Conservation (phyloP, 1,140 invertebrate genomes). For the Sitophilus oryzae region DNA sequence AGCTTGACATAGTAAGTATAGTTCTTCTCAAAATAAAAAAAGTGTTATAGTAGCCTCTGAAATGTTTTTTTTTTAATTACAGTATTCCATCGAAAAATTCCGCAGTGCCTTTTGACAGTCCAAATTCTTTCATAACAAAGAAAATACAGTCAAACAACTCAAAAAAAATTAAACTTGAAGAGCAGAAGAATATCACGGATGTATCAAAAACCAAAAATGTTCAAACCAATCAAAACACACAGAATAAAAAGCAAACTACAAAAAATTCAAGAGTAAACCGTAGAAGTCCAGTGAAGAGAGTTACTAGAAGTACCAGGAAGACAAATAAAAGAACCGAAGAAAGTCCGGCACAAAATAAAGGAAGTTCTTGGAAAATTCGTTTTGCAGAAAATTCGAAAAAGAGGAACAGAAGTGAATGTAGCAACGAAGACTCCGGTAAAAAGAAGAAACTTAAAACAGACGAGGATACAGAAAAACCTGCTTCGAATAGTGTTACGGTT, state of each 20-base stretch:
- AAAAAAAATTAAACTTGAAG: too few relatives aligned
- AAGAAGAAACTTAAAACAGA: background rate
- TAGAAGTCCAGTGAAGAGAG: too few relatives aligned
- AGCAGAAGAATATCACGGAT: too few relatives aligned
- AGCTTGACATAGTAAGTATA: background rate
- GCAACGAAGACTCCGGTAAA: background rate
- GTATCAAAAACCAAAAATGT: too few relatives aligned
- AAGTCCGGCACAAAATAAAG: background rate
- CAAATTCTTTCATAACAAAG: background rate
- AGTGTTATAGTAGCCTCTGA: too few relatives aligned
- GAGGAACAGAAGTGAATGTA: background rate
- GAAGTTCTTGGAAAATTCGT: background rate
- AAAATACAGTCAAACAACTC: too few relatives aligned
- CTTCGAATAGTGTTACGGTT: background rate
- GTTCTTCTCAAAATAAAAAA: background rate
- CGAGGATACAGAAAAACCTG: background rate
- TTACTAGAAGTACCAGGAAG: too few relatives aligned
- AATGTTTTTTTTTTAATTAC: too few relatives aligned
- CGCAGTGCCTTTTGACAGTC: background rate
- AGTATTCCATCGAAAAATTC: too few relatives aligned
- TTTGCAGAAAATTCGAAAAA: background rate
- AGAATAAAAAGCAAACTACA: too few relatives aligned
- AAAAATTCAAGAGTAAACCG: too few relatives aligned
- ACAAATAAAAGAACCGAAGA: background rate
- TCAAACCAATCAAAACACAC: too few relatives aligned